Percentiles rank a stretch among this genome's conserved stretches.
Conservation (phyloP, 2,797 vertebrate genomes). For the Crypturellus tataupa region DNA sequence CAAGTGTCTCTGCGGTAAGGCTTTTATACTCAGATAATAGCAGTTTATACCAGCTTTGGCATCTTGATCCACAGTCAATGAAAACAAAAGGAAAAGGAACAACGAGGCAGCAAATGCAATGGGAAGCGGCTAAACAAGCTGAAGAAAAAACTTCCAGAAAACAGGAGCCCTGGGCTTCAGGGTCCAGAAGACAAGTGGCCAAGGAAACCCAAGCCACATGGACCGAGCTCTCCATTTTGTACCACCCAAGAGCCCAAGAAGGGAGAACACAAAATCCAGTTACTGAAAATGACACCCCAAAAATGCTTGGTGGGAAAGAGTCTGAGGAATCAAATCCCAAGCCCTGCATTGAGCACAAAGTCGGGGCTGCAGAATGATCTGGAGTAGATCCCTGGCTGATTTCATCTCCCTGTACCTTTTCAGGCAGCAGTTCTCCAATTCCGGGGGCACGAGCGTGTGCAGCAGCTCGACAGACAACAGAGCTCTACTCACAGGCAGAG, state of each 20-base stretch:
- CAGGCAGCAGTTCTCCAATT: neutral
- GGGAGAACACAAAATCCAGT: neutral
- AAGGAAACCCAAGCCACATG: neutral
- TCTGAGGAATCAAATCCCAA: accelerated
- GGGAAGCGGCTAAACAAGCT: neutral
- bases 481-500: too few relatives aligned
- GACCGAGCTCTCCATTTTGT: neutral
- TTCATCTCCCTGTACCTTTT: neutral
- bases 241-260: accelerated
- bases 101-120: neutral
- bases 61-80: neutral
- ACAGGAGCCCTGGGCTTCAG: neutral
- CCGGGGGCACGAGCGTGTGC: neutral
- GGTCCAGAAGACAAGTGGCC: neutral
- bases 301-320: accelerated
- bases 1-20: neutral
- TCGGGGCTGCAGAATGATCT: too few relatives aligned
- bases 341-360: accelerated
- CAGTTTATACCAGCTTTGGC: neutral
- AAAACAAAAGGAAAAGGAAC: neutral
- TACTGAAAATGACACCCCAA: accelerated
- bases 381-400: neutral
- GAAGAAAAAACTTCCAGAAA: neutral
- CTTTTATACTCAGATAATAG: neutral
- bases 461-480: too few relatives aligned